Conservation (phyloP, 2,888 invertebrate genomes). For the Plusia festucae region DNA sequence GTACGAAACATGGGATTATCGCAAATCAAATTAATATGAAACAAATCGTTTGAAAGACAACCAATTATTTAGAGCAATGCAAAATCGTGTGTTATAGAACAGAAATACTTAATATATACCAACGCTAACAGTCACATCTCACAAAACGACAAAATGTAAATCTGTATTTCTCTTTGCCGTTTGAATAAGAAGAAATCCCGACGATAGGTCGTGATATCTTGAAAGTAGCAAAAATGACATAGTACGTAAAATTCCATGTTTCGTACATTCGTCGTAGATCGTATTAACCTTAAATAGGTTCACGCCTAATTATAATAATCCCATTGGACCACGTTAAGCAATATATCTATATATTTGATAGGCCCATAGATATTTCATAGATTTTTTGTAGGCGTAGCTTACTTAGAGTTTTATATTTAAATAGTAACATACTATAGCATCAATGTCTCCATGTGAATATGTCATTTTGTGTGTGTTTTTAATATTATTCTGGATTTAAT, state of each 20-base stretch:
- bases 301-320: conserved; percentile 79
- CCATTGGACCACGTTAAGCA: conserved; percentile 88
- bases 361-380: conserved; percentile 79
- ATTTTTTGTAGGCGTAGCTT: conserved; percentile 81
- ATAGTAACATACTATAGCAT: conserved; percentile 58
- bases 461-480: conserved; percentile 55
- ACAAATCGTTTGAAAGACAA: no score
- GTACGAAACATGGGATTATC: conserved; percentile 37
- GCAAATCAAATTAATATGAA: neutral
- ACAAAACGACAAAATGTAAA: neutral
- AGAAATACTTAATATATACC: neutral
- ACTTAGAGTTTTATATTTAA: conserved; percentile 82
- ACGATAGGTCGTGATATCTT: no score
- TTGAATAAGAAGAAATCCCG: neutral
- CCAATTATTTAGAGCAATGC: no score
- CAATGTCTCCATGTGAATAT: conserved; percentile 55
- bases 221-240: no score
- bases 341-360: conserved; percentile 84
- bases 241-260: conserved; percentile 57
- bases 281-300: conserved; percentile 67
- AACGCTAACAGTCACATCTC: neutral
- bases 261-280: conserved; percentile 39
- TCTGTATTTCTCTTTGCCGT: neutral
- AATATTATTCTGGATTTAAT: conserved; percentile 52
- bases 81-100: no score